These are phyloP conservation scores for Spicauda simplicius DNA, from an alignment of 2,888 invertebrate species.

Conservation along the genomic window DNA sequence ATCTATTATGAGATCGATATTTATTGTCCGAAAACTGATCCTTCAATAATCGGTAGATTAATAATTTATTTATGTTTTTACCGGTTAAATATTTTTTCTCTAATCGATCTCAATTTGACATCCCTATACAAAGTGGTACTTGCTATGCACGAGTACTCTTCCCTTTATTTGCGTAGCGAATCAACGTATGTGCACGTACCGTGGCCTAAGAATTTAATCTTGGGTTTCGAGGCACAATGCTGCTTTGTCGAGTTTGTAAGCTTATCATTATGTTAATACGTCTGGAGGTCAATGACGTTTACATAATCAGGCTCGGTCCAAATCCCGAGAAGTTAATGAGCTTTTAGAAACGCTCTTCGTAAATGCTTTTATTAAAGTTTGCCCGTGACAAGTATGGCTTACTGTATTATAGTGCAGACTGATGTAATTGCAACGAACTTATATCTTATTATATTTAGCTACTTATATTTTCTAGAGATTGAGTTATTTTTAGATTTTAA, in stretches of 20 bases:
- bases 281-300: slow-evolving; percentile 29
- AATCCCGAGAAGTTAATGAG: slow-evolving; percentile 6
- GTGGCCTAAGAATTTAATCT: slow-evolving; percentile 28
- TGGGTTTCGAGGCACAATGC: not conserved
- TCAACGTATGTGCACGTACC: slow-evolving; percentile 6
- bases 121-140: slow-evolving; percentile 29
- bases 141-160: slow-evolving; percentile 13
- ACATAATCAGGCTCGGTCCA: slow-evolving; percentile 19
- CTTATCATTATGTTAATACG: slow-evolving; percentile 31
- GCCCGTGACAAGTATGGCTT: not conserved
- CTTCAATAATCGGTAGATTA: too few species aligned
- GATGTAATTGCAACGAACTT: too few species aligned
- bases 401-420: too few species aligned
- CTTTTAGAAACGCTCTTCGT: not conserved
- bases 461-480: too few species aligned
- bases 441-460: too few species aligned
- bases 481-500: too few species aligned
- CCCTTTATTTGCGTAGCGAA: slow-evolving; percentile 11
- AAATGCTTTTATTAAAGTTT: not conserved
- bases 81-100: too few species aligned
- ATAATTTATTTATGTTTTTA: too few species aligned
- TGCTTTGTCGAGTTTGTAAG: slow-evolving; percentile 12
- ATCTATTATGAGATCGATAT: too few species aligned
- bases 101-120: too few species aligned
- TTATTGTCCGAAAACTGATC: too few species aligned